Conservation (phyloP, 1,140 invertebrate genomes). For the Scaptodrosophila lebanonensis region DNA sequence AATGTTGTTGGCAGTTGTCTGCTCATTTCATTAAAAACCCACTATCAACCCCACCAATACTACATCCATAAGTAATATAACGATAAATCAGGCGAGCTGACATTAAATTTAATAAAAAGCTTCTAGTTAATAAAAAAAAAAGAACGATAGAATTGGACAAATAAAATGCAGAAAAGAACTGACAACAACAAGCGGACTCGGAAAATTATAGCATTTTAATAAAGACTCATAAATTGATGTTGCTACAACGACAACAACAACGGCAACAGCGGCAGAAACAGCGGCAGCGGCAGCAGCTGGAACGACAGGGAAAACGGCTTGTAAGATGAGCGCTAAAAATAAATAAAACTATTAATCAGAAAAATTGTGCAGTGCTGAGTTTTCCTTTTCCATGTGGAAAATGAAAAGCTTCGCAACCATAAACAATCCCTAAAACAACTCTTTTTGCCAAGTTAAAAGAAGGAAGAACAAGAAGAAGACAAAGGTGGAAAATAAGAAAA, state of each 20-base stretch:
- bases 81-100: constrained; percentile 65
- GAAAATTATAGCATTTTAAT: constrained; percentile 62
- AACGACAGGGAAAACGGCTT: constrained; percentile 45
- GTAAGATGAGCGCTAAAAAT: constrained; percentile 73
- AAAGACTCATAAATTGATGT: constrained; percentile 65
- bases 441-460: constrained; percentile 59
- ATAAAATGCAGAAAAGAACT: background rate
- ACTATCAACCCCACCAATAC: background rate
- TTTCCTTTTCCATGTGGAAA: constrained; percentile 51
- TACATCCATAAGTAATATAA: no score
- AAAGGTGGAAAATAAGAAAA: constrained; percentile 21
- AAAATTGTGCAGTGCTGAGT: constrained; percentile 33
- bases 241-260: constrained; percentile 44
- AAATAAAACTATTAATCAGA: constrained; percentile 75
- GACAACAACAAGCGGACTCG: constrained; percentile 35
- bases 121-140: constrained; percentile 53
- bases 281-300: constrained; percentile 3
- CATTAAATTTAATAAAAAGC: constrained; percentile 67
- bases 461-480: constrained; percentile 1
- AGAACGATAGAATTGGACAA: constrained; percentile 16
- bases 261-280: constrained; percentile 7
- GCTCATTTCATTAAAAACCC: no score
- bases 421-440: constrained; percentile 76
- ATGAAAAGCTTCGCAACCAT: constrained; percentile 64
- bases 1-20: no score